Conservation (phyloP, 2,797 vertebrate species). For the Diglossa cyanea region DNA sequence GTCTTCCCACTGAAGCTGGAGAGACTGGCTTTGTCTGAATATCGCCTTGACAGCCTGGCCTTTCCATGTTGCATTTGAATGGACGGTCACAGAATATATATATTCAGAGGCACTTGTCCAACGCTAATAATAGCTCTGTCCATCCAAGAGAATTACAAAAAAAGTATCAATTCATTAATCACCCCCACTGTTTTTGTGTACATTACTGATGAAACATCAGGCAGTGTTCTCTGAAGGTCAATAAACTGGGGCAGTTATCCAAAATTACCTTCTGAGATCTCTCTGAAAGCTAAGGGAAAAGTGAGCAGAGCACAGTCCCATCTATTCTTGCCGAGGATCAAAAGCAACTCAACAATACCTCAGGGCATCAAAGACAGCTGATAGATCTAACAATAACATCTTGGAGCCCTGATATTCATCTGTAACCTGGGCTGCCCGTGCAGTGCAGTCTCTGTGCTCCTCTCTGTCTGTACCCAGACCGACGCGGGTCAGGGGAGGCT, state of each 20-base stretch:
- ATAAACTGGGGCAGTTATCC: constrained; percentile 62
- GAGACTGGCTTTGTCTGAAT: background rate
- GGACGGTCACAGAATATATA: background rate
- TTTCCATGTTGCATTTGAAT: background rate
- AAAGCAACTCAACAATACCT: constrained; percentile 66
- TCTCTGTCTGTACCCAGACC: constrained; percentile 34
- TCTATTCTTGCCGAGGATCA: constrained; percentile 57
- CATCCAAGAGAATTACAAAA: background rate
- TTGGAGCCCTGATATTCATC: constrained; percentile 62
- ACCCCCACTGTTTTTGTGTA: constrained; percentile 26
- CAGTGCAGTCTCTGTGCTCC: constrained; percentile 56
- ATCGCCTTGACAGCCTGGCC: background rate
- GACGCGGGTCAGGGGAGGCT: constrained; percentile 26
- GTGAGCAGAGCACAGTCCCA: constrained; percentile 53
- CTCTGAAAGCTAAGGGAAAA: constrained; percentile 59
- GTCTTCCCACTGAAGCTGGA: background rate
- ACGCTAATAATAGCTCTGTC: background rate
- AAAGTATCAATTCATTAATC: constrained; percentile 40
- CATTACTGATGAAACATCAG: background rate
- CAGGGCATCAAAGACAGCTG: constrained; percentile 63
- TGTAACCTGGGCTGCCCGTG: constrained; percentile 58
- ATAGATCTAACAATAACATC: constrained; percentile 69
- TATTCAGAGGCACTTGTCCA: background rate
- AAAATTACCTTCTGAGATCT: constrained; percentile 61
- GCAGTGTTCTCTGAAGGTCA: constrained; percentile 55